A percentile compares a stretch with the other conserved stretches of the same genome.
phyloP scores from a whole-genome alignment of 2,113 vertebrate genomes.

The Tupaia tana region DNA sequence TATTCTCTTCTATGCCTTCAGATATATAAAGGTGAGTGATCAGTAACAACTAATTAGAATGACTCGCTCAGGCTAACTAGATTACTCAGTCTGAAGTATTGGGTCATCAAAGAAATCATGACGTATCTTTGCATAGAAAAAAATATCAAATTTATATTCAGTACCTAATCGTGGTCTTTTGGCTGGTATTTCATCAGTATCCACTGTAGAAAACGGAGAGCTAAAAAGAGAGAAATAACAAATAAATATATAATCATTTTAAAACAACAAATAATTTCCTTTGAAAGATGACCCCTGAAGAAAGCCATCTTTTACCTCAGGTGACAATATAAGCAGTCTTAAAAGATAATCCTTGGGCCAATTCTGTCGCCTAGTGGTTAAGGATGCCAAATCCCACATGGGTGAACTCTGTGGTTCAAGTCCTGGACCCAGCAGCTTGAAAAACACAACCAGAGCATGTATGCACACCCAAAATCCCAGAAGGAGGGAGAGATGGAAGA shows the following conservation, averaged over 20 bases:
- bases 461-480: no score
- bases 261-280: slow-evolving; percentile 34
- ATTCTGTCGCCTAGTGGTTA: no score
- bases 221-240: slow-evolving; percentile 79
- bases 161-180: slow-evolving; percentile 85
- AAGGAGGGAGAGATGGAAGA: no score
- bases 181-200: slow-evolving; percentile 72
- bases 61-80: neutral
- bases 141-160: neutral
- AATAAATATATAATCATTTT: neutral
- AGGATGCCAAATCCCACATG: no score
- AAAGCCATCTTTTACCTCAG: slow-evolving; percentile 28
- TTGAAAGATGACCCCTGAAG: neutral
- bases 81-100: slow-evolving; percentile 13
- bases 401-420: no score
- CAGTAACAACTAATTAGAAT: neutral
- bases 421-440: no score
- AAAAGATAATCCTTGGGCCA: neutral
- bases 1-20: slow-evolving; percentile 41
- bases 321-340: neutral
- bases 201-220: slow-evolving; percentile 47
- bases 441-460: no score
- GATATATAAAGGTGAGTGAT: slow-evolving; percentile 39
- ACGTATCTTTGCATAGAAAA: no score
- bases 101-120: no score